phyloP scores from a whole-genome alignment of 2,888 invertebrate species.

The Tetragonula carbonaria region DNA sequence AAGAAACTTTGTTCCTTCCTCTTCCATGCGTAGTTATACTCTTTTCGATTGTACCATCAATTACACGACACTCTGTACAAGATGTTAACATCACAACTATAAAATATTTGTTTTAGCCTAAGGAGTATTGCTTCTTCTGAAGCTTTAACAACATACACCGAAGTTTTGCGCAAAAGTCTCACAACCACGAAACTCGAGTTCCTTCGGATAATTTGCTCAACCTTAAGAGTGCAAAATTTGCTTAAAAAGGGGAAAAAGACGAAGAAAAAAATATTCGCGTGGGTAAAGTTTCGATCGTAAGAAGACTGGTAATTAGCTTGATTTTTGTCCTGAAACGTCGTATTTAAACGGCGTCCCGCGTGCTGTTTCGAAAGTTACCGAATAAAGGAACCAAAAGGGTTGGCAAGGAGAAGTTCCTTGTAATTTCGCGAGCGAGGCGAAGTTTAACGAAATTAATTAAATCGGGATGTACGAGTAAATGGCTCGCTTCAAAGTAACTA shows the following conservation, averaged over 20 bases:
- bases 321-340: neutral
- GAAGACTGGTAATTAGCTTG: neutral
- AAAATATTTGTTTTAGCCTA: too few species aligned
- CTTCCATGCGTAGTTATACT: too few species aligned
- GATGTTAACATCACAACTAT: too few species aligned
- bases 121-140: too few species aligned
- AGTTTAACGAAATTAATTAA: slow-evolving; percentile 14
- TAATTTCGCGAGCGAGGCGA: neutral
- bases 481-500: neutral
- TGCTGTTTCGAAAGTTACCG: neutral
- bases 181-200: neutral
- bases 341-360: neutral
- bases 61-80: too few species aligned
- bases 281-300: neutral
- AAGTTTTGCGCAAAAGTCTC: neutral
- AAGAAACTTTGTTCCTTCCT: too few species aligned
- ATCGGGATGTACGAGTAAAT: slow-evolving; percentile 3
- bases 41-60: too few species aligned
- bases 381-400: neutral
- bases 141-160: too few species aligned
- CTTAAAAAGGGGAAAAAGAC: too few species aligned
- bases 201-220: neutral
- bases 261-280: too few species aligned
- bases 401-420: neutral
- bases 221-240: too few species aligned